Conservation (phyloP, 2,113 vertebrate genomes). For the Coryphaenoides rupestris region DNA sequence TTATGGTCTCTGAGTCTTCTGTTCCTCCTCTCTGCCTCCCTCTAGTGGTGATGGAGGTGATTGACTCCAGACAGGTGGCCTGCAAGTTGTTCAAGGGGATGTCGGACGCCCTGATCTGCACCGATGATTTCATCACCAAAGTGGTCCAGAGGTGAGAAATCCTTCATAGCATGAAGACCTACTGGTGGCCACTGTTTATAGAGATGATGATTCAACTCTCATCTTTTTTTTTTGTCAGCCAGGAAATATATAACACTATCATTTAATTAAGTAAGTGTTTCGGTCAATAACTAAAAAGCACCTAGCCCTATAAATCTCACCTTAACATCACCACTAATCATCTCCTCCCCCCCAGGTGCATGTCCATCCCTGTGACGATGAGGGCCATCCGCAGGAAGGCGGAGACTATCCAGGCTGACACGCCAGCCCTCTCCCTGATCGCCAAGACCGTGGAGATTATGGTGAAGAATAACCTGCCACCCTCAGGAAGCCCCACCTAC, state of each 20-base stretch:
- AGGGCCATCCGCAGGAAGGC: slow-evolving; percentile 95
- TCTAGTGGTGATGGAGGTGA: slow-evolving; percentile 96
- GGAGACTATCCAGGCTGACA: slow-evolving; percentile 97
- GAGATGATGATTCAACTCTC: no score
- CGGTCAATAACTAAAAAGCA: not conserved
- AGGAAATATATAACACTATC: no score
- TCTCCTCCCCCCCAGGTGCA: slow-evolving; percentile 75
- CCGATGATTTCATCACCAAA: slow-evolving; percentile 98
- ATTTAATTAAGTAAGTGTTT: no score
- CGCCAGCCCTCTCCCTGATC: slow-evolving; percentile 92
- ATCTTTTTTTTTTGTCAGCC: no score
- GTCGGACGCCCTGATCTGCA: slow-evolving; percentile 96
- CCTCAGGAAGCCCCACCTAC: slow-evolving; percentile 91
- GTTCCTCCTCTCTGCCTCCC: slow-evolving; percentile 7
- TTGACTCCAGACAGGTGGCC: slow-evolving; percentile 90
- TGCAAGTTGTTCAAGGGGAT: slow-evolving; percentile 96
- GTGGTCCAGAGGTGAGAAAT: slow-evolving; percentile 90
- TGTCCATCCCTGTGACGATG: slow-evolving; percentile 99
- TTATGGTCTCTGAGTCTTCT: not conserved
- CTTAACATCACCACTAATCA: not conserved
- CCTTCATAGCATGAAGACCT: no score
- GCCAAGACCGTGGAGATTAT: slow-evolving; percentile 97
- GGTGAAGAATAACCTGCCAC: slow-evolving; percentile 96
- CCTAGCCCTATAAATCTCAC: not conserved
- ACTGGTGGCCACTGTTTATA: no score